A percentile compares a stretch with the other conserved stretches of the same genome.
These are phyloP conservation scores for Anguilla pacifica DNA, from an alignment of 2,797 vertebrate genomes.

Conservation along the genomic window DNA sequence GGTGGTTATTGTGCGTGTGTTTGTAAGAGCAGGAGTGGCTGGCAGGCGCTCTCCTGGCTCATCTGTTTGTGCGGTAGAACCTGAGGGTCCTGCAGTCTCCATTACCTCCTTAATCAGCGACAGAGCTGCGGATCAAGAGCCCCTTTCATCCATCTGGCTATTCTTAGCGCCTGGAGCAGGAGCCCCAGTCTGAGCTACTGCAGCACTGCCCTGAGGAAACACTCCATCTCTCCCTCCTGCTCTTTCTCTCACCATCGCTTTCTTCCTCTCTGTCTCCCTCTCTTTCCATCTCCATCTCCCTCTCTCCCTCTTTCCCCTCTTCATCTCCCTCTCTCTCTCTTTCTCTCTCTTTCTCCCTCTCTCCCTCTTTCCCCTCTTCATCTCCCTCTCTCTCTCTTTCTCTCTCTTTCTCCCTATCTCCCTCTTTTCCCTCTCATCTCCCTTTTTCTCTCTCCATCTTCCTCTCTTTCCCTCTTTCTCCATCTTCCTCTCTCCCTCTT, in stretches of 20 bases:
- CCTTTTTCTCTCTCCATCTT: not conserved
- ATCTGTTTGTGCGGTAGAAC: not conserved
- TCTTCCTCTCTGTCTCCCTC: not conserved
- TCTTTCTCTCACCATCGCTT: not conserved
- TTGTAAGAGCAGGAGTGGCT: not conserved
- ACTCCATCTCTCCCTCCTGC: not conserved
- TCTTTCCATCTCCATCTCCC: not conserved
- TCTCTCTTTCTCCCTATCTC: not conserved
- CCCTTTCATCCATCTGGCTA: conserved; percentile 19
- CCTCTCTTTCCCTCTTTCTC: too few relatives aligned
- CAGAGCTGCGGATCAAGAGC: conserved; percentile 11
- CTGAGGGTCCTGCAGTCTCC: not conserved
- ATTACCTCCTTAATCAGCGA: conserved; percentile 30
- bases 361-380: not conserved
- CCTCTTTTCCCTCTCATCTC: not conserved
- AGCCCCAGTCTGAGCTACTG: not conserved
- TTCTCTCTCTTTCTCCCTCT: not conserved
- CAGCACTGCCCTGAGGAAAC: not conserved
- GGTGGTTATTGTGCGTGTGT: conserved; percentile 23
- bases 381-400: not conserved
- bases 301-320: not conserved
- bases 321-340: not conserved
- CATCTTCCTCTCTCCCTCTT: not conserved
- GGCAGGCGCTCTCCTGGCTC: not conserved
- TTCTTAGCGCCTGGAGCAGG: conserved; percentile 19